These are phyloP conservation scores for Alviniconcha marisindica DNA, from an alignment of 1,140 invertebrate species.

Conservation along the genomic window DNA sequence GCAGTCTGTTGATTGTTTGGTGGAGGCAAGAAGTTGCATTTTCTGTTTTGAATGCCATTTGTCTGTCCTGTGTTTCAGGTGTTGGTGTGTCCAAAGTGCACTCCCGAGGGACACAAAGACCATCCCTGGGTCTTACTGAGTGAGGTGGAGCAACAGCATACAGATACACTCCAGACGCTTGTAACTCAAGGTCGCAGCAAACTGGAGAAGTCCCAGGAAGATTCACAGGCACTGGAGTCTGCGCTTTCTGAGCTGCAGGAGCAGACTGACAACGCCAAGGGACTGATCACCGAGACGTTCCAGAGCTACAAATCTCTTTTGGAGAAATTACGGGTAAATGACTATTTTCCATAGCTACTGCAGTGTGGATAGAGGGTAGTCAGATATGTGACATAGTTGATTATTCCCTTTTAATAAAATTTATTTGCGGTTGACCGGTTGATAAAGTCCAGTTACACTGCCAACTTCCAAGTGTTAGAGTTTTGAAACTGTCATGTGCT, in stretches of 20 bases:
- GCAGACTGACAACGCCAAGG: slow-evolving; percentile 90
- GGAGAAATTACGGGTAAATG: slow-evolving; percentile 83
- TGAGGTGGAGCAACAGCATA: slow-evolving; percentile 79
- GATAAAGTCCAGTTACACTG: no score
- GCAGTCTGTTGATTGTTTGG: no score
- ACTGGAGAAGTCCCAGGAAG: slow-evolving; percentile 85
- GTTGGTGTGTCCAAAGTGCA: slow-evolving; percentile 96
- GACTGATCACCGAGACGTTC: slow-evolving; percentile 90
- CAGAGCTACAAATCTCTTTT: slow-evolving; percentile 86
- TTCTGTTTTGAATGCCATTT: no score
- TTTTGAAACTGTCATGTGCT: no score
- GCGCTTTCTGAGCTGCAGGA: slow-evolving; percentile 89
- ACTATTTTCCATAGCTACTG: no score
- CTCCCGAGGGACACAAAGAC: slow-evolving; percentile 87
- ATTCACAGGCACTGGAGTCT: slow-evolving; percentile 84
- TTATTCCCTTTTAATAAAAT: no score
- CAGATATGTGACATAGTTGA: no score
- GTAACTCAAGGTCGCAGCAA: slow-evolving; percentile 84
- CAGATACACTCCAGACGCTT: slow-evolving; percentile 85
- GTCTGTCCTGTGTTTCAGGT: background rate
- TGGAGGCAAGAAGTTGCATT: no score
- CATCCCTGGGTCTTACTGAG: slow-evolving; percentile 85
- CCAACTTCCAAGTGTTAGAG: no score
- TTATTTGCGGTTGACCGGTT: no score
- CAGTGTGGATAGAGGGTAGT: no score